A percentile compares a stretch with the other conserved stretches of the same genome.
phyloP scores from a whole-genome alignment of 2,888 invertebrate genomes.

The Drosophila setosimentum region DNA sequence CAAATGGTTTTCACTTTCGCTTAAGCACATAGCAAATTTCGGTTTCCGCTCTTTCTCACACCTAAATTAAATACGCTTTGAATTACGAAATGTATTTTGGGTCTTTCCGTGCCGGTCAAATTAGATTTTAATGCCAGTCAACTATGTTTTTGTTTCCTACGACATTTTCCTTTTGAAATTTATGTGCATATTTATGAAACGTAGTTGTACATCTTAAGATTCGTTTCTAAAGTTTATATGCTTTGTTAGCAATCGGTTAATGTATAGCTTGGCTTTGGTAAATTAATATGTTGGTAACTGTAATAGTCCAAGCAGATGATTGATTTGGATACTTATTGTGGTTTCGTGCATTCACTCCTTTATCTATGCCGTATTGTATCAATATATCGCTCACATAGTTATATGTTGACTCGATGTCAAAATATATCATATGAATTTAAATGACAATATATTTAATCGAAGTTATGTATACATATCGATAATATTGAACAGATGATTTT shows the following conservation, averaged over 20 bases:
- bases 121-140: slow-evolving; percentile 62
- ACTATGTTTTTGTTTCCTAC: slow-evolving; percentile 19
- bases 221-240: slow-evolving; percentile 8
- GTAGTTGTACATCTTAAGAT: not conserved
- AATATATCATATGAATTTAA: not conserved
- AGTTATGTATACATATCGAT: not conserved
- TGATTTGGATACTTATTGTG: slow-evolving; percentile 35
- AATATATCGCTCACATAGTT: slow-evolving; percentile 9
- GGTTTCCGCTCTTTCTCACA: slow-evolving; percentile 23
- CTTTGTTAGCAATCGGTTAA: slow-evolving; percentile 11
- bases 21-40: slow-evolving; percentile 60
- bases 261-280: slow-evolving; percentile 32
- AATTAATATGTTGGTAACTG: slow-evolving; percentile 21
- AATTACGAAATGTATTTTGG: slow-evolving; percentile 53
- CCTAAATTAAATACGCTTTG: slow-evolving; percentile 57
- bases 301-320: slow-evolving; percentile 7
- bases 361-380: slow-evolving; percentile 13
- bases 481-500: not conserved
- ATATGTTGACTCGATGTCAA: not conserved
- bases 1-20: slow-evolving; percentile 71
- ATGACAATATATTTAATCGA: too few species aligned
- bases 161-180: slow-evolving; percentile 30
- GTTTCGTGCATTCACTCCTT: not conserved
- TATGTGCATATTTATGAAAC: slow-evolving; percentile 20
- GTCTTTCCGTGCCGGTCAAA: slow-evolving; percentile 43